Base-by-base conservation (phyloP, 2,797 vertebrate genomes). In the Somateria mollissima region DNA sequence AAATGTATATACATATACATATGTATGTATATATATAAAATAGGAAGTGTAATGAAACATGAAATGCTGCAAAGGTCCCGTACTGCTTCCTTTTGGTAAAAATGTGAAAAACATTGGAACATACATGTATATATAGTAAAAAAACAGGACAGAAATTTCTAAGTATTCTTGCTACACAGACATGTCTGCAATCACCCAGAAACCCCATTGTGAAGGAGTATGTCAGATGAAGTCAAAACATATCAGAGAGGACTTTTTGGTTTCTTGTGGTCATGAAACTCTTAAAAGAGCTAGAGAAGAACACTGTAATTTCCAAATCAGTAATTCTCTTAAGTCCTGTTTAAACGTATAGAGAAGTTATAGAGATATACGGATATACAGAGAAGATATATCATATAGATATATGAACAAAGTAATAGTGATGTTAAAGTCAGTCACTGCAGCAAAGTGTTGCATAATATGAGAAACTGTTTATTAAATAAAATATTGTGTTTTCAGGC, bases 391-490 rank as follows among this genome's bases (percentile, higher is more conserved):
- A 43, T 43, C 43, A 43, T 43, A 45, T 45, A 45, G 43, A 45
- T 45, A 45, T 45, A 45, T 41, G 39, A 86, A 53, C 27, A 71
- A 84, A 74, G 36, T 41, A 84, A 87, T 57, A 72, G 34, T 65
- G 74, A 82, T 62, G 34, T 79, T 84, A 76, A 91, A 80, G 85
- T 84, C 83, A 65, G 28, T 61, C 54, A 54, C 49, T 71, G 36
- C 37, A 89, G 88, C 43, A 36, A 79, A 84, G 15, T 18, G 51
- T 69, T 91, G 57, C 24, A 39, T 66, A 81, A 80, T 62, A 78
- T 16, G 41, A 89, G 45, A 51, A 85, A 84, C 2, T 39, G 34
- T 77, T 94, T 92, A 88, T 88, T 88, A 75, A 84, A 91, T 72
- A 30, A 25, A 39, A 19, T 20, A 34, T 36, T 70, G 37, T 21